A percentile compares a stretch with the other conserved stretches of the same genome.
phyloP scores from a whole-genome alignment of 2,797 vertebrate genomes.

The Sciaenops ocellatus region DNA sequence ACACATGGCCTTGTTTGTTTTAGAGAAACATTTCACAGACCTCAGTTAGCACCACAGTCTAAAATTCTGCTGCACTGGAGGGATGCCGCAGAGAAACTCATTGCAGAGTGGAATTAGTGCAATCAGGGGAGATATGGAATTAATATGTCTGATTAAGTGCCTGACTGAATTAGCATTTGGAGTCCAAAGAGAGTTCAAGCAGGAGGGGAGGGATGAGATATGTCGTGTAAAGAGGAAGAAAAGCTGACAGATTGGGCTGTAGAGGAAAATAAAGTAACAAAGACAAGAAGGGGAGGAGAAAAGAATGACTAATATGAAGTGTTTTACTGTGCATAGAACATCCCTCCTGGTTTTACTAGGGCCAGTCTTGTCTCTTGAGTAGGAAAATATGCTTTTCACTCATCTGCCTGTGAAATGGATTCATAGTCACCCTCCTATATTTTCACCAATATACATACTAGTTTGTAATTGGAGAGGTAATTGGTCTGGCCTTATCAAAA shows the following conservation, averaged over 20 bases:
- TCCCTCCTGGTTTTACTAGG: slow-evolving; percentile 35
- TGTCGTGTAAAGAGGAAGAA: slow-evolving; percentile 36
- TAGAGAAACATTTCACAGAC: slow-evolving; percentile 15
- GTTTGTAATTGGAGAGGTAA: slow-evolving; percentile 61
- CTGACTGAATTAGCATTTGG: slow-evolving; percentile 78
- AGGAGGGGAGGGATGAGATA: slow-evolving; percentile 41
- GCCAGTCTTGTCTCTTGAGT: slow-evolving; percentile 53
- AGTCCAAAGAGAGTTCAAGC: slow-evolving; percentile 74
- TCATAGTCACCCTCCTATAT: slow-evolving; percentile 39
- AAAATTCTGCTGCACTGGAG: slow-evolving; percentile 39
- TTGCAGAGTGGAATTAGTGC: slow-evolving; percentile 66
- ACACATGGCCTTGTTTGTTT: background rate
- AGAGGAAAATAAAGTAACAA: slow-evolving; percentile 31
- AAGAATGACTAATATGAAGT: slow-evolving; percentile 8
- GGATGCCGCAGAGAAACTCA: slow-evolving; percentile 28
- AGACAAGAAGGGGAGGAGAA: slow-evolving; percentile 16
- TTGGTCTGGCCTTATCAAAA: slow-evolving; percentile 64
- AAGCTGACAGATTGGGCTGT: slow-evolving; percentile 37
- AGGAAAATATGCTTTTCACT: slow-evolving; percentile 49
- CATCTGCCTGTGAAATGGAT: slow-evolving; percentile 67
- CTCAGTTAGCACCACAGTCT: background rate
- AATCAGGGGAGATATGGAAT: slow-evolving; percentile 79
- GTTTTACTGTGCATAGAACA: slow-evolving; percentile 16
- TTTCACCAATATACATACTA: slow-evolving; percentile 49
- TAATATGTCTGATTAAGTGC: slow-evolving; percentile 82